Conservation (phyloP, 2,888 invertebrate species). For the Osmoderma eremita region DNA sequence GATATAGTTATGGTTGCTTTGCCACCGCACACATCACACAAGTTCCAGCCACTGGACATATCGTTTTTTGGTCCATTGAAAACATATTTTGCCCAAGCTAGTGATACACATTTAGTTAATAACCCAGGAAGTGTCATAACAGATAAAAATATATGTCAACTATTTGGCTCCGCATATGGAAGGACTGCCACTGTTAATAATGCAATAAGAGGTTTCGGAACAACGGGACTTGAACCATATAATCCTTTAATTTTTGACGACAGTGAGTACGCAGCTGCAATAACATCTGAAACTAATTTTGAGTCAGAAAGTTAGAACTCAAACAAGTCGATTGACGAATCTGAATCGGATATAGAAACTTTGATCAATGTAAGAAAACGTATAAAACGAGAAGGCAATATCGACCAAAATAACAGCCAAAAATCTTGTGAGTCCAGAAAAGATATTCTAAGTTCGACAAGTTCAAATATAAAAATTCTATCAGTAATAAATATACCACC, state of each 20-base stretch:
- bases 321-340: no score
- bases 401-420: no score
- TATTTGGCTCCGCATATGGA: not conserved
- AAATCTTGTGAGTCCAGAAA: no score
- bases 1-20: constrained; percentile 5
- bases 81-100: constrained; percentile 10
- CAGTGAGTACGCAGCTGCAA: no score
- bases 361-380: no score
- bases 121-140: constrained; percentile 9
- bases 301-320: no score
- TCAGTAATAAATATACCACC: no score
- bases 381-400: no score
- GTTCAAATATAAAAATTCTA: no score
- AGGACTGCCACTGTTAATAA: not conserved
- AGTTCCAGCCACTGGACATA: constrained; percentile 16
- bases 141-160: constrained; percentile 1
- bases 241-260: not conserved
- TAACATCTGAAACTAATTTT: no score
- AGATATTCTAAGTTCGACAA: no score
- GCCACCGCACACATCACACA: constrained; percentile 15
- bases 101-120: constrained; percentile 9
- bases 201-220: constrained; percentile 3
- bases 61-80: constrained; percentile 10
- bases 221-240: constrained; percentile 7
- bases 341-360: no score